Evolutionary conservation across 1,140 invertebrate species (phyloP), one percentile per base, ranked within the genome.

Genomic region (Saccostrea cuccullata): DNA sequence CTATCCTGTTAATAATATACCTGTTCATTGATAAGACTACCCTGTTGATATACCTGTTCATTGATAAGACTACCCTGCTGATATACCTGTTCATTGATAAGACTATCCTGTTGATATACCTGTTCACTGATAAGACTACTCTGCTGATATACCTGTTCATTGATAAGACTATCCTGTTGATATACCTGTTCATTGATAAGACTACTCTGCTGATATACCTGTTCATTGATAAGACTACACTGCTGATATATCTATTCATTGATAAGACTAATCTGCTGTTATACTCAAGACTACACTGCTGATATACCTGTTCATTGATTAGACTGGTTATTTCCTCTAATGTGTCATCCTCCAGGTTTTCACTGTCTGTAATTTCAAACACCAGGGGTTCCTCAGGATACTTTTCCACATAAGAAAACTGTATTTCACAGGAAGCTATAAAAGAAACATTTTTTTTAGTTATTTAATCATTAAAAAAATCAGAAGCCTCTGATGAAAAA

Each of bases 351-450:
- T 97, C 97, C 89, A 98, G 96, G 95, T 98, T 98, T 91, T 97
- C 97, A 56, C 96, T 94, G 58, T 97, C 97, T 86, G 97, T 96
- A 86, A 99, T 97, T 93, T 98, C 97, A 90, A 99, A 96, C 26
- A 96, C 89, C 8, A 98, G 97, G 12, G 97, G 95, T 92, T 97
- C 97, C 93, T 99, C 98, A 5, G 98, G 98, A 95, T 99, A 99
- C 90, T 97, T 97, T 77, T 96, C 92, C 20, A 97, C 97, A 91
- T 98, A 98, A 30, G 97, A 97, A 93, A 99, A 98, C 91, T 97
- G 96, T 89, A 98, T 95, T 89, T 96, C 95, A 94, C 97, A 97
- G 6, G 96, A 85, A 55, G 91, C 94, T 95, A 82, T 55, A 90
- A 87, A 88, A 47, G 6, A 47, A 47, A 47, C 30, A 36, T 36